Evolutionary conservation across 2,797 vertebrate species (phyloP), one percentile per base, ranked within the genome.

Genomic region (Acomys russatus): DNA sequence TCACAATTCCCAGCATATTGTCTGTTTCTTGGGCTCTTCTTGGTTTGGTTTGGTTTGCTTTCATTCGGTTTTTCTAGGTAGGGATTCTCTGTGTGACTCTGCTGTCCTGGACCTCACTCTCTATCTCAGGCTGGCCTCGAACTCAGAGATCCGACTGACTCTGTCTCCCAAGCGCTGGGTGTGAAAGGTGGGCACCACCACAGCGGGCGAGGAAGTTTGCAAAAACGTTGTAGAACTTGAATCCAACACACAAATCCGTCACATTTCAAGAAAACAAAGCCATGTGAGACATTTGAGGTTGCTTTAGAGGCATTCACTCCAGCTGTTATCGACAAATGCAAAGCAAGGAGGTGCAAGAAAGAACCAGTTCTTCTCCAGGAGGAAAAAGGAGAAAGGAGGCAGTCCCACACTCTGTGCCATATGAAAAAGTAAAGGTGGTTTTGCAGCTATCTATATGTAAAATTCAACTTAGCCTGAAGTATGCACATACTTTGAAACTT

Each of bases 301-400:
- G 73, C 63, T 92, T 77, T 0, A 33, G 56, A 35, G 33, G 91
- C 94, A 96, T 95, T 98, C 94, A 95, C 95, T 59, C 86, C 54
- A 93, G 25, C 1, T 87, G 90, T 95, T 97, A 73, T 49, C 91
- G 76, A 87, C 89, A 92, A 97, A 90, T 61, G 10, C 4, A 70
- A 97, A 96, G 96, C 91, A 90, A 86, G 6, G 23, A 80, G 14
- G 11, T 22, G 9, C 28, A 70, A 86, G 35, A 71, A 86, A 93
- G 82, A 84, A 59, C 33, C 22, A 54, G 35, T 71, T 91, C 70
- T 22, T 61, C 63, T 59, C 54, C 80, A 14, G 3, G 12, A 59
- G 68, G 15, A 0, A 51, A 64, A 56, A 51, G 76, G 3, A n/a
- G 14, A 82, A 56, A 92, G 51, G 54, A 77, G 44, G 44, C 2